Evolutionary conservation across 2,797 vertebrate species (phyloP).

Genomic region (Enteromius mattozi): DNA sequence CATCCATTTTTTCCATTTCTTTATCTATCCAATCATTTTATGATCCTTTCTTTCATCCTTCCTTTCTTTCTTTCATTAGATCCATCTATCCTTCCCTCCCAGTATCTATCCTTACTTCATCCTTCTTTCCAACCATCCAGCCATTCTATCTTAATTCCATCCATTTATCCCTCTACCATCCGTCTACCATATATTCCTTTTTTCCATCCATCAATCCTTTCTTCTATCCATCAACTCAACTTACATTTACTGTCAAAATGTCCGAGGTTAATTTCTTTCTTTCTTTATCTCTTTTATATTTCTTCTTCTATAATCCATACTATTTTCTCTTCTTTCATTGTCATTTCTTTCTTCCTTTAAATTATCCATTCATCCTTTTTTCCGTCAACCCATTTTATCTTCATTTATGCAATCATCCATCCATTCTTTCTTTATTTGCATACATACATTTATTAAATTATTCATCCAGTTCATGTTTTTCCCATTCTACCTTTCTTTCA

Average conservation of each 20-base stretch:
- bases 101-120: background rate
- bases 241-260: background rate
- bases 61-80: background rate
- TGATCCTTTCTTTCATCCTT: background rate
- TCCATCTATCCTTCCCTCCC: background rate
- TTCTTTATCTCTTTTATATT: background rate
- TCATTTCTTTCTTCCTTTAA: background rate
- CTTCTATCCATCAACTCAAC: background rate
- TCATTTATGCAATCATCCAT: background rate
- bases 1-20: background rate
- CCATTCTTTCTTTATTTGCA: background rate
- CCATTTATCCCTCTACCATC: background rate
- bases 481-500: background rate
- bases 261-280: no score
- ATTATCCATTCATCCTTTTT: background rate
- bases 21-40: background rate
- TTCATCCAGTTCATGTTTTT: background rate
- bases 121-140: no score
- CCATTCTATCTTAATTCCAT: no score
- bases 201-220: background rate
- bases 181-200: background rate
- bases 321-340: no score
- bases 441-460: background rate
- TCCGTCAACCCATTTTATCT: background rate
- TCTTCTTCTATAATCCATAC: background rate